A percentile compares a stretch with the other conserved stretches of the same genome.
These are phyloP conservation scores for Trogon surrucura DNA, from an alignment of 2,113 vertebrate species.

Conservation along the genomic window DNA sequence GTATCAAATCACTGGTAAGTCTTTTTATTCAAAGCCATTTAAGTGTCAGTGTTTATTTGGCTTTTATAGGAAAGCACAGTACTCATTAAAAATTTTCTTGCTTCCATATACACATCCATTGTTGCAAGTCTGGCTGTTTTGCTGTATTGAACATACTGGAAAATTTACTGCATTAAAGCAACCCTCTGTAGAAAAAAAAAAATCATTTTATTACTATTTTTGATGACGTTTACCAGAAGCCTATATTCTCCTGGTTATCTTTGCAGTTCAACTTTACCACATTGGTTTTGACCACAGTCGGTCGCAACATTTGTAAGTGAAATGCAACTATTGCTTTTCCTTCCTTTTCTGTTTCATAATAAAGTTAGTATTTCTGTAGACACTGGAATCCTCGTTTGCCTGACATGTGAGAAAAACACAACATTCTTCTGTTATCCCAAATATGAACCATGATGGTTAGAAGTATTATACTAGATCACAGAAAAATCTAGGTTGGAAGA, in stretches of 20 bases:
- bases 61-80: neutral
- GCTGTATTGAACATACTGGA: neutral
- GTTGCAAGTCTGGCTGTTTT: neutral
- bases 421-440: neutral
- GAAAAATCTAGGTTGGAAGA: conserved; percentile 6
- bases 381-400: conserved; percentile 37
- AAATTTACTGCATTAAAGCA: neutral
- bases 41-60: neutral
- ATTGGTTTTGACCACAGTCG: neutral
- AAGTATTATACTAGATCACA: neutral
- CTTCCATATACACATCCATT: neutral
- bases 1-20: neutral
- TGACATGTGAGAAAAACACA: conserved; percentile 29
- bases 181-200: neutral
- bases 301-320: neutral
- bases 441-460: conserved; percentile 5
- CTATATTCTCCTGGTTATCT: neutral
- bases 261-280: neutral
- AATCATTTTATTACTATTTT: neutral
- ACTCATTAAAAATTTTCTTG: neutral
- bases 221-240: neutral
- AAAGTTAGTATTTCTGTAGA: neutral
- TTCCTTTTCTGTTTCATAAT: conserved; percentile 28
- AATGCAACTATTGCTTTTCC: conserved; percentile 10
- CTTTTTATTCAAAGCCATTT: neutral